These are phyloP conservation scores for Lutjanus erythropterus DNA, from an alignment of 2,113 vertebrate species.

Conservation along the genomic window DNA sequence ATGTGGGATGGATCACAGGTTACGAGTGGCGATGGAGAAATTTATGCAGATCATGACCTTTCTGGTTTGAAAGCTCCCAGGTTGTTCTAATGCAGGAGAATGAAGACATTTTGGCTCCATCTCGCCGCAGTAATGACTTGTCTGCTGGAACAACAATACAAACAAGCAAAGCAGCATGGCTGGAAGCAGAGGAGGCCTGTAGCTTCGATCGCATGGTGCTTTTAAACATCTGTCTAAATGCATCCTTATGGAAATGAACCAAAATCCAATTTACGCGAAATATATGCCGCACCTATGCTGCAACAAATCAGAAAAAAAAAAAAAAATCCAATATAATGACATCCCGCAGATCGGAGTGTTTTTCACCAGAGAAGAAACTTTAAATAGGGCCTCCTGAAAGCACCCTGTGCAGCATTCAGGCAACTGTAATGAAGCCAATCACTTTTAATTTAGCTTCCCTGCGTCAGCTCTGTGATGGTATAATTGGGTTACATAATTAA, in stretches of 20 bases:
- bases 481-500: conserved; percentile 85
- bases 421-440: conserved; percentile 82
- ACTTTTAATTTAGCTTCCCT: conserved; percentile 81
- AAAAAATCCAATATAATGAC: conserved; percentile 55
- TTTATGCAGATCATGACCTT: conserved; percentile 60
- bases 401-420: conserved; percentile 65
- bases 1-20: conserved; percentile 22
- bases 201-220: conserved; percentile 12
- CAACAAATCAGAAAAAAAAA: conserved; percentile 50
- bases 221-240: conserved; percentile 45
- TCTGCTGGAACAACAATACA: conserved; percentile 40
- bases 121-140: conserved; percentile 34
- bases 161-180: conserved; percentile 35
- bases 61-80: conserved; percentile 44
- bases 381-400: conserved; percentile 69
- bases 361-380: conserved; percentile 66
- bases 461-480: conserved; percentile 75
- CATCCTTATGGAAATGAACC: conserved; percentile 50
- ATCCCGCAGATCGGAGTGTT: conserved; percentile 37
- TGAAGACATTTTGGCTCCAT: conserved; percentile 36
- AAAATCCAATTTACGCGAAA: conserved; percentile 54
- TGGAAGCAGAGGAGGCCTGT: conserved; percentile 1
- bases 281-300: conserved; percentile 36
- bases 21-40: conserved; percentile 31
- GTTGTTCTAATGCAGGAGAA: conserved; percentile 32